Percentiles rank a stretch among this genome's conserved stretches.
Evolutionary conservation across 2,113 vertebrate genomes (phyloP).

Genomic region (Zeus faber): DNA sequence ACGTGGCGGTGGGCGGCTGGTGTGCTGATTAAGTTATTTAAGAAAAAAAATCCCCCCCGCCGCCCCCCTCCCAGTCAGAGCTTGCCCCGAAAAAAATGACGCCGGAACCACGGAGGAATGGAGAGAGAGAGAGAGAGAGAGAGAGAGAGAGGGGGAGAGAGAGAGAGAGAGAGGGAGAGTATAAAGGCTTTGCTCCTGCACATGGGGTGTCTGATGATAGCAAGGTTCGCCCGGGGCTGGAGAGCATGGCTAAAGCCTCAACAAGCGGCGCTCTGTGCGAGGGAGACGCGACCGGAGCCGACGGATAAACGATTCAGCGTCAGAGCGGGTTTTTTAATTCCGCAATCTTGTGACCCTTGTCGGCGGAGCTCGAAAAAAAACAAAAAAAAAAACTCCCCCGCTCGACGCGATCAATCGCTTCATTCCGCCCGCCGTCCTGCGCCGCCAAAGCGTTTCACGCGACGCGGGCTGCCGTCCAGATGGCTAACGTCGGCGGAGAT

Average conservation of each 20-base stretch:
- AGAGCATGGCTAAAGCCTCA: constrained; percentile 50
- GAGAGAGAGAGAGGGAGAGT: constrained; percentile 13
- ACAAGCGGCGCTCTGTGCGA: constrained; percentile 67
- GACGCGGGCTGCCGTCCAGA: too few relatives aligned
- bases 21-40: too few relatives aligned
- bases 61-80: too few relatives aligned
- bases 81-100: too few relatives aligned
- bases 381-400: neutral
- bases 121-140: too few relatives aligned
- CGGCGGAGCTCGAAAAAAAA: neutral
- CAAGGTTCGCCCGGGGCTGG: constrained; percentile 58
- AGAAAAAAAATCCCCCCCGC: too few relatives aligned
- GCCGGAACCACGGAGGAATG: too few relatives aligned
- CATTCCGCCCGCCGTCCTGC: too few relatives aligned
- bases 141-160: constrained; percentile 7
- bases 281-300: constrained; percentile 30
- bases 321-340: neutral
- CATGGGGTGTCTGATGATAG: constrained; percentile 73
- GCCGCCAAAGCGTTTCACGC: too few relatives aligned
- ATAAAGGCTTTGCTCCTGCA: constrained; percentile 41
- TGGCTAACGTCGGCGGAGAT: too few relatives aligned
- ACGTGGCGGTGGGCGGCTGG: too few relatives aligned
- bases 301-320: constrained; percentile 5
- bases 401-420: too few relatives aligned
- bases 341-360: neutral